A percentile compares a stretch with the other conserved stretches of the same genome.
These are phyloP conservation scores for Adelges cooleyi DNA, from an alignment of 1,140 invertebrate species.

Conservation along the genomic window DNA sequence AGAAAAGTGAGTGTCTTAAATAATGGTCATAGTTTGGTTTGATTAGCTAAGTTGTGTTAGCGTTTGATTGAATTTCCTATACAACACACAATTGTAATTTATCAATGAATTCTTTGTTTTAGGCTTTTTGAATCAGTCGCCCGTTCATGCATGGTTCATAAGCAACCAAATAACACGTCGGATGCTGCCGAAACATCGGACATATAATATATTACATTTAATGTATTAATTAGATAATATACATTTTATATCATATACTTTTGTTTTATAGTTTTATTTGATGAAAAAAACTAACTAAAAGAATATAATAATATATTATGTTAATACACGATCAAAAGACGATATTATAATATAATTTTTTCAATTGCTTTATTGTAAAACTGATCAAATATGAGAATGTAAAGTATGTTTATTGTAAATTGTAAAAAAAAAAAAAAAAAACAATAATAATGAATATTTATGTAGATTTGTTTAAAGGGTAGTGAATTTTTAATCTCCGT, in stretches of 20 bases:
- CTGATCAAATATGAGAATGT: neutral
- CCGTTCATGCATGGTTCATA: conserved; percentile 74
- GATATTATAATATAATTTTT: neutral
- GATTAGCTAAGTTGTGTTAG: neutral
- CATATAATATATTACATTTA: neutral
- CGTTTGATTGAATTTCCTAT: no score
- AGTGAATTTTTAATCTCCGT: conserved; percentile 19
- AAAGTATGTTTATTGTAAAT: no score
- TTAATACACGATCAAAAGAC: conserved; percentile 12
- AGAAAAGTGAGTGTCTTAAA: conserved; percentile 72
- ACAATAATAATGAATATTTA: neutral
- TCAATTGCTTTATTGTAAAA: neutral
- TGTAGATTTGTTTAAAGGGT: neutral
- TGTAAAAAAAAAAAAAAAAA: conserved; percentile 12
- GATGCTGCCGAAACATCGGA: conserved; percentile 8
- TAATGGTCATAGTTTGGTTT: no score
- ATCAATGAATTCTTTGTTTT: conserved; percentile 37
- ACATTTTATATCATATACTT: neutral
- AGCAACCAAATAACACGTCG: neutral
- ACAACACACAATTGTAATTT: no score
- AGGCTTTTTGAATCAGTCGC: conserved; percentile 89
- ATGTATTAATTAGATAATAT: neutral
- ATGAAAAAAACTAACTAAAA: neutral
- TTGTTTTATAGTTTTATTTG: conserved; percentile 3
- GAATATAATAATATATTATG: neutral